Conservation (phyloP, 2,888 invertebrate species). For the Gasteruption jaculator region DNA sequence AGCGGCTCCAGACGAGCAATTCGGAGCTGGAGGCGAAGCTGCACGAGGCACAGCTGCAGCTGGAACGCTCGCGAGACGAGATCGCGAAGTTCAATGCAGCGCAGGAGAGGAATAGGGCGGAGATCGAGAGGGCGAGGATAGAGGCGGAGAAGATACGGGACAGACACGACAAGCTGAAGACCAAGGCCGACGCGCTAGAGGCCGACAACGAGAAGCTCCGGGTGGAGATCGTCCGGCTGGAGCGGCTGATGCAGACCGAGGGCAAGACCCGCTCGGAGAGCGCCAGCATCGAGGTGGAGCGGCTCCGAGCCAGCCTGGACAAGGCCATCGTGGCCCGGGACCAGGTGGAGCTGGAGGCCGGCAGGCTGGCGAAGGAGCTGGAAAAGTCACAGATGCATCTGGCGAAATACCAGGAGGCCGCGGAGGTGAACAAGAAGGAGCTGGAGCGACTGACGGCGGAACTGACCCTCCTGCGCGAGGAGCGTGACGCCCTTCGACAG, state of each 20-base stretch:
- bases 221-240: slow-evolving; percentile 63
- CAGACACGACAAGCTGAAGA: slow-evolving; percentile 77
- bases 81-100: slow-evolving; percentile 68
- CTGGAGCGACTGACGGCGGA: slow-evolving; percentile 82
- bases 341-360: slow-evolving; percentile 81
- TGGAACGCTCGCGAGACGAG: slow-evolving; percentile 76
- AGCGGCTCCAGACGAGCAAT: slow-evolving; percentile 61
- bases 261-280: slow-evolving; percentile 56
- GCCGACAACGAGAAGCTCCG: slow-evolving; percentile 73
- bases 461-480: slow-evolving; percentile 76
- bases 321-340: slow-evolving; percentile 79
- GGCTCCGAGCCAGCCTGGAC: slow-evolving; percentile 80
- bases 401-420: slow-evolving; percentile 77
- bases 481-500: slow-evolving; percentile 67
- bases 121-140: slow-evolving; percentile 79
- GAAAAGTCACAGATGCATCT: slow-evolving; percentile 83
- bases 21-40: slow-evolving; percentile 69
- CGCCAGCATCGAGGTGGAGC: slow-evolving; percentile 69
- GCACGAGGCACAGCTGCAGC: slow-evolving; percentile 76
- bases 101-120: slow-evolving; percentile 76
- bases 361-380: slow-evolving; percentile 76
- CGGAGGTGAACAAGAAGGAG: slow-evolving; percentile 78
- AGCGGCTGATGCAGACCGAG: slow-evolving; percentile 57
- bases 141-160: slow-evolving; percentile 87
- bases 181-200: slow-evolving; percentile 66